These are phyloP conservation scores for Vombatus ursinus DNA, from an alignment of 2,113 vertebrate species.

Conservation along the genomic window DNA sequence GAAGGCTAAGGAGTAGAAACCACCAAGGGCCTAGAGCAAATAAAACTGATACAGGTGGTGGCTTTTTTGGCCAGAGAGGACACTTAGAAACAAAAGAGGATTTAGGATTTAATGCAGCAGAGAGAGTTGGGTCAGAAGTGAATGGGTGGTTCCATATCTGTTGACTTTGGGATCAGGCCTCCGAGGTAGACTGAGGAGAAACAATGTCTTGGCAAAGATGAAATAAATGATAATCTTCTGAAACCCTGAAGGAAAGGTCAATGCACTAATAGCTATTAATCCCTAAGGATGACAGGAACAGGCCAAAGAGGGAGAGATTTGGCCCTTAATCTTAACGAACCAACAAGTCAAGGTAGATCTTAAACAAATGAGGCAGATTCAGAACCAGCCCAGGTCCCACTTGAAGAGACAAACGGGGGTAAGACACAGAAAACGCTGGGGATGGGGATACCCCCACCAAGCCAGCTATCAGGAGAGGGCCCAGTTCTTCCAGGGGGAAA, in stretches of 20 bases:
- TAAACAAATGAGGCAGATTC: neutral
- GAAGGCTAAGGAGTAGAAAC: conserved; percentile 15
- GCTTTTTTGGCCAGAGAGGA: neutral
- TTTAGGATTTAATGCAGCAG: conserved; percentile 25
- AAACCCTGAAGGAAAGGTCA: neutral
- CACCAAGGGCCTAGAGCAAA: neutral
- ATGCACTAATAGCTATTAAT: neutral
- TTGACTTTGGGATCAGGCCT: conserved; percentile 28
- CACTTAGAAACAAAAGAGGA: conserved; percentile 12
- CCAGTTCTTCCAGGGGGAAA: neutral
- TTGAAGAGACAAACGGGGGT: neutral
- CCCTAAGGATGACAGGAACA: neutral
- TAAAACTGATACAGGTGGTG: neutral
- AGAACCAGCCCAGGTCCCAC: neutral
- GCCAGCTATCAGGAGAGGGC: neutral
- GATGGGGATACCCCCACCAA: neutral
- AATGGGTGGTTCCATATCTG: conserved; percentile 12
- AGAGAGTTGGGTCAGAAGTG: conserved; percentile 40
- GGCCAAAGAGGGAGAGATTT: neutral
- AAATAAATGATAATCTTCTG: neutral
- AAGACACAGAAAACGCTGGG: neutral
- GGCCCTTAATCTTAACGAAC: neutral
- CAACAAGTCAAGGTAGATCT: neutral
- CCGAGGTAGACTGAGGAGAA: conserved; percentile 2
- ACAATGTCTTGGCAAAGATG: conserved; percentile 21